phyloP scores from a whole-genome alignment of 1,140 invertebrate genomes.

The Theocolax elegans region DNA sequence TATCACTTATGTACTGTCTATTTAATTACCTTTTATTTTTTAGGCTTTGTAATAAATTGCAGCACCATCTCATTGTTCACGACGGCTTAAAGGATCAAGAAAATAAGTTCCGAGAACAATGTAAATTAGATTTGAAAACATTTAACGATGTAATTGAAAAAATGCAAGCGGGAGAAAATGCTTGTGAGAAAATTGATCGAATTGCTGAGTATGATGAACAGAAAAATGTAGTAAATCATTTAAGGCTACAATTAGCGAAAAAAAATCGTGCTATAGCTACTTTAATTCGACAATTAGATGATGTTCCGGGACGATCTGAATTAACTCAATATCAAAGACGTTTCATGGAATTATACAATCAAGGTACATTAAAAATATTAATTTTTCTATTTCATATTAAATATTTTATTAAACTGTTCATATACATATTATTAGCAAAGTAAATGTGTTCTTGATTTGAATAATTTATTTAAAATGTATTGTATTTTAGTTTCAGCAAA shows the following conservation, averaged over 20 bases:
- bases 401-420: no score
- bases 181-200: slow-evolving; percentile 53
- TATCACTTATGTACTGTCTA: no score
- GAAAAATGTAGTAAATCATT: slow-evolving; percentile 69
- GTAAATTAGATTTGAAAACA: slow-evolving; percentile 73
- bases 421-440: no score
- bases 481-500: slow-evolving; percentile 85
- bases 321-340: slow-evolving; percentile 94
- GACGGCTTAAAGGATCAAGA: slow-evolving; percentile 82
- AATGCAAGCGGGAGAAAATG: slow-evolving; percentile 53
- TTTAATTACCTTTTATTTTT: no score
- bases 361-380: slow-evolving; percentile 72
- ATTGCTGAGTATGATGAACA: slow-evolving; percentile 70
- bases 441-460: no score
- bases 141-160: slow-evolving; percentile 72
- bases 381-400: not conserved
- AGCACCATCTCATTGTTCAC: slow-evolving; percentile 76
- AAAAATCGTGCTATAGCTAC: slow-evolving; percentile 85
- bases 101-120: slow-evolving; percentile 79
- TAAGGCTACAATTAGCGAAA: slow-evolving; percentile 78
- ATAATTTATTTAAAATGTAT: not conserved
- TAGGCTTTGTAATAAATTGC: slow-evolving; percentile 70
- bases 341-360: slow-evolving; percentile 96
- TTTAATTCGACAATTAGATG: slow-evolving; percentile 85
- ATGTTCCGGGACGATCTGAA: slow-evolving; percentile 91